These are phyloP conservation scores for Synergus umbraculus DNA, from an alignment of 2,888 invertebrate genomes.

Conservation along the genomic window DNA sequence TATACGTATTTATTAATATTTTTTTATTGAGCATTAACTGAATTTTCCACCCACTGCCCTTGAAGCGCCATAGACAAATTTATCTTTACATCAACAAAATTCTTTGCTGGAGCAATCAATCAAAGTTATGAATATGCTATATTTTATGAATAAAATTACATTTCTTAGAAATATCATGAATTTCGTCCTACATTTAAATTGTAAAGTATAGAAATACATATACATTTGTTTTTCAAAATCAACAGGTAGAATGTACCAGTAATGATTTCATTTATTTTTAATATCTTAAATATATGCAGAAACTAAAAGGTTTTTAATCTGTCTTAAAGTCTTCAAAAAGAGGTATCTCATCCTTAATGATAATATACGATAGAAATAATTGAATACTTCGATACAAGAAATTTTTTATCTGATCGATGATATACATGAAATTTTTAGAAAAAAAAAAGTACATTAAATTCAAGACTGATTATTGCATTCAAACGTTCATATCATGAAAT, in stretches of 20 bases:
- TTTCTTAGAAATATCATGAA: neutral
- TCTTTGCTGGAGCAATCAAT: conserved; percentile 1
- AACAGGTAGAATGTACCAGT: neutral
- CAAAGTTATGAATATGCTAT: neutral
- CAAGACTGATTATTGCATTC: neutral
- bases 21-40: neutral
- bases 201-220: neutral
- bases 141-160: conserved; percentile 9
- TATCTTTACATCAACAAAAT: neutral
- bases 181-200: neutral
- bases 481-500: neutral
- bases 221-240: neutral
- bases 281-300: neutral
- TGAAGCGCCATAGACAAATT: neutral
- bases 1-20: conserved; percentile 1
- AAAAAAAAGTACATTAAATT: neutral
- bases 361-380: neutral
- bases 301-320: neutral
- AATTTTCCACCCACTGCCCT: conserved; percentile 5
- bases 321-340: neutral
- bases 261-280: neutral
- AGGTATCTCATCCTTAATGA: neutral
- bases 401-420: neutral
- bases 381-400: neutral
- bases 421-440: conserved; percentile 15